Evolutionary conservation across 2,113 vertebrate genomes (phyloP).

Genomic region (Aplodontia rufa): DNA sequence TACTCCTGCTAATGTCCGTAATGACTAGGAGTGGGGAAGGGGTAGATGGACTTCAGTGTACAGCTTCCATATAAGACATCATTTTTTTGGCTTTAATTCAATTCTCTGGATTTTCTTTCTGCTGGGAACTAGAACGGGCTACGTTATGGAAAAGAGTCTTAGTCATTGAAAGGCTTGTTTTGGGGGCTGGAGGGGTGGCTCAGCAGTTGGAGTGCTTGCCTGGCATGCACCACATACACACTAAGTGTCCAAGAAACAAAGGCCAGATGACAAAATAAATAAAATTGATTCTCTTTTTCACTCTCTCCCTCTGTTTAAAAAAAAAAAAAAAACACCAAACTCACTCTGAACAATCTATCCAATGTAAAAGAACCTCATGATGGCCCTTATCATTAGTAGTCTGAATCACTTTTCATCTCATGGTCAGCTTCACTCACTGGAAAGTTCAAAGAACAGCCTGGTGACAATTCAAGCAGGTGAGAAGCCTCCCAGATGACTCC

Average conservation of each 20-base stretch:
- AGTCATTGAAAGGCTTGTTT: neutral
- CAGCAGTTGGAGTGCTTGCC: too few relatives aligned
- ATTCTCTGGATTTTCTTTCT: neutral
- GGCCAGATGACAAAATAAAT: too few relatives aligned
- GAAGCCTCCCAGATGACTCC: rapidly evolving
- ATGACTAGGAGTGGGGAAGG: rapidly evolving
- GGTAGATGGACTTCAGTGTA: neutral
- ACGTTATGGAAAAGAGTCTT: neutral
- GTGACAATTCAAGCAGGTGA: neutral
- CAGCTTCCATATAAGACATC: neutral
- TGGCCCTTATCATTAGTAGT: neutral
- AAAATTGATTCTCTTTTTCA: too few relatives aligned
- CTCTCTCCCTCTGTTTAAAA: too few relatives aligned
- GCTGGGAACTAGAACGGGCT: neutral
- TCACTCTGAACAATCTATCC: neutral
- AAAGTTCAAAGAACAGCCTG: neutral
- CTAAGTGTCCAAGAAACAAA: too few relatives aligned
- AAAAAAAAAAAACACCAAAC: too few relatives aligned
- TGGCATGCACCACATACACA: too few relatives aligned
- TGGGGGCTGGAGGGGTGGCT: too few relatives aligned
- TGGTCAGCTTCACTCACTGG: too few relatives aligned
- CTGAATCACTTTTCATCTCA: neutral
- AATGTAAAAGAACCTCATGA: neutral
- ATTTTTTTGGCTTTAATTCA: neutral
- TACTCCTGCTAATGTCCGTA: neutral